A percentile compares a stretch with the other conserved stretches of the same genome.
These are phyloP conservation scores for Valencia hispanica DNA, from an alignment of 2,797 vertebrate species.

Conservation along the genomic window DNA sequence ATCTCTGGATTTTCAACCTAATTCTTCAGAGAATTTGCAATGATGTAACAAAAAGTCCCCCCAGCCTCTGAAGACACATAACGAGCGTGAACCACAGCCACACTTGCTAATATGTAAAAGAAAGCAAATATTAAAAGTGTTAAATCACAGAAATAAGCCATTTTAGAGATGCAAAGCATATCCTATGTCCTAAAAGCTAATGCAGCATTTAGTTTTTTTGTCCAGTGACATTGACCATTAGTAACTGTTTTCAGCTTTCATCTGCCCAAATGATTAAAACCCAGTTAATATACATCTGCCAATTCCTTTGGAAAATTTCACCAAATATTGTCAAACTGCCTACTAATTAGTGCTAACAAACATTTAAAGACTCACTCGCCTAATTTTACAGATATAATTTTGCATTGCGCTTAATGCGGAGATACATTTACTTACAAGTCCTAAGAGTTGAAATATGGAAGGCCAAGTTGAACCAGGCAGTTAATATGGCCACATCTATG, in stretches of 20 bases:
- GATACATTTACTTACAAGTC: not conserved
- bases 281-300: not conserved
- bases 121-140: too few species aligned
- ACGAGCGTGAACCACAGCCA: too few species aligned
- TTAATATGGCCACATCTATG: not conserved
- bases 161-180: too few species aligned
- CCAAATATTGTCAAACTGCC: too few species aligned
- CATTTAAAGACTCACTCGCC: not conserved
- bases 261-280: not conserved
- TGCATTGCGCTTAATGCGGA: not conserved
- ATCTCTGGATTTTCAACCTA: not conserved
- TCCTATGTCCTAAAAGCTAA: not conserved
- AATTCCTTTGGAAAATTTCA: not conserved
- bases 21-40: not conserved
- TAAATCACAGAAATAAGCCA: too few species aligned
- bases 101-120: too few species aligned
- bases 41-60: not conserved
- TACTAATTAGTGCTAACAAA: too few species aligned
- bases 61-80: not conserved
- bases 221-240: not conserved
- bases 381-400: not conserved
- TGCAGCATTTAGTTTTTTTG: too few species aligned
- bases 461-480: not conserved
- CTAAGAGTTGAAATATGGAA: constrained; percentile 1
- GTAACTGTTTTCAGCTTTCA: not conserved